Conservation (phyloP, 2,888 invertebrate genomes). For the Apodemia hepburni region DNA sequence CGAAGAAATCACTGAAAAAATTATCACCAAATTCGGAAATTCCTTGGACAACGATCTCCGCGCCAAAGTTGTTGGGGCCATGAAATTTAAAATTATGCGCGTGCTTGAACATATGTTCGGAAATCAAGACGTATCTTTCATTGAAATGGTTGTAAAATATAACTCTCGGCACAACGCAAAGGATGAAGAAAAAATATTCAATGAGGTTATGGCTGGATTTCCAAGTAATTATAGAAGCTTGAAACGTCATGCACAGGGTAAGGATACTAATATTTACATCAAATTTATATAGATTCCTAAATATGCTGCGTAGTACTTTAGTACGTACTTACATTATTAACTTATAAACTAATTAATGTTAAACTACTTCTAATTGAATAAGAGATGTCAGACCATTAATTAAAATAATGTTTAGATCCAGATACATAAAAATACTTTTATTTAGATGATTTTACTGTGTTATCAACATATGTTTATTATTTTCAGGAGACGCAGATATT, state of each 20-base stretch:
- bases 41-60: constrained; percentile 40
- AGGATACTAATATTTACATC: constrained; percentile 33
- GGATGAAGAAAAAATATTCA: constrained; percentile 51
- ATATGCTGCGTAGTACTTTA: background rate
- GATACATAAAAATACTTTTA: background rate
- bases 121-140: constrained; percentile 54
- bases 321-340: background rate
- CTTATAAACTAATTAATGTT: background rate
- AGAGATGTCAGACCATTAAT: background rate
- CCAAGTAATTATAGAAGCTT: constrained; percentile 43
- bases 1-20: constrained; percentile 49
- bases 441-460: background rate
- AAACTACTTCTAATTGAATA: background rate
- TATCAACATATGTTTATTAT: background rate
- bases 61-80: constrained; percentile 43
- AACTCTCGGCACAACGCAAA: constrained; percentile 45
- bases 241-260: constrained; percentile 57
- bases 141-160: constrained; percentile 59
- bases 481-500: constrained; percentile 45
- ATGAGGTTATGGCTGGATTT: constrained; percentile 48
- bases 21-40: constrained; percentile 45
- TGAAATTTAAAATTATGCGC: constrained; percentile 40
- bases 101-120: constrained; percentile 54
- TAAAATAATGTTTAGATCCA: too few relatives aligned
- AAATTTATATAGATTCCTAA: background rate